Percentiles rank a stretch among this genome's conserved stretches.
Conservation (phyloP, 2,888 invertebrate genomes). For the Drosophila diplacantha region DNA sequence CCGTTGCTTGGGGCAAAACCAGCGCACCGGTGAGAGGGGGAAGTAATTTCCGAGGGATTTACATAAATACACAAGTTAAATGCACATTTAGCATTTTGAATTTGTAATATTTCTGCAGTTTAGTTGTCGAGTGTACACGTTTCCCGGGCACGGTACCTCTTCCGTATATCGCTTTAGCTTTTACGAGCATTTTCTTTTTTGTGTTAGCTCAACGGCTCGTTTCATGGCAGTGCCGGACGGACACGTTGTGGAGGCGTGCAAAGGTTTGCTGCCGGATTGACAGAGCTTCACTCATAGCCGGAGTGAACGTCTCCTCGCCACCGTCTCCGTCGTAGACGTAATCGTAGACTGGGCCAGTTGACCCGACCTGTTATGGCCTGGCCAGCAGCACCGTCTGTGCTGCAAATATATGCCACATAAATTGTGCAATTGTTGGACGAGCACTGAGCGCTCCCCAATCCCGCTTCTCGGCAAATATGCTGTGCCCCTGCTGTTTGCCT, state of each 20-base stretch:
- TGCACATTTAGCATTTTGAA: slow-evolving; percentile 75
- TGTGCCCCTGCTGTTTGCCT: slow-evolving; percentile 54
- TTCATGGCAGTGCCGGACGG: slow-evolving; percentile 42
- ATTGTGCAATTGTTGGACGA: slow-evolving; percentile 67
- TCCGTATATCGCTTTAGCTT: slow-evolving; percentile 16
- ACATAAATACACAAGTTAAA: slow-evolving; percentile 75
- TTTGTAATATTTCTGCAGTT: slow-evolving; percentile 70
- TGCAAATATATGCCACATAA: slow-evolving; percentile 69
- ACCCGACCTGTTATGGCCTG: slow-evolving; percentile 13
- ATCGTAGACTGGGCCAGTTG: slow-evolving; percentile 11
- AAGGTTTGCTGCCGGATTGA: slow-evolving; percentile 37
- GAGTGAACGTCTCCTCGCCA: not conserved
- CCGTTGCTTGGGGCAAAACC: slow-evolving; percentile 18
- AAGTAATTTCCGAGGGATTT: slow-evolving; percentile 74
- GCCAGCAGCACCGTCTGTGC: slow-evolving; percentile 25
- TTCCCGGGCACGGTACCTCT: not conserved
- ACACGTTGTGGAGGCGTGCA: slow-evolving; percentile 39
- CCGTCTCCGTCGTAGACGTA: not conserved
- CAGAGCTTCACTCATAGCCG: slow-evolving; percentile 18
- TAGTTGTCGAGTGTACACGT: slow-evolving; percentile 54
- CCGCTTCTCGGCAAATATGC: slow-evolving; percentile 57
- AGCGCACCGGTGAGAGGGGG: slow-evolving; percentile 21
- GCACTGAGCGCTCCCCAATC: slow-evolving; percentile 21
- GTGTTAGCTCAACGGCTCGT: slow-evolving; percentile 51
- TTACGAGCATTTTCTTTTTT: slow-evolving; percentile 21